Evolutionary conservation across 1,140 invertebrate genomes (phyloP).

Genomic region (Anoplophora glabripennis): DNA sequence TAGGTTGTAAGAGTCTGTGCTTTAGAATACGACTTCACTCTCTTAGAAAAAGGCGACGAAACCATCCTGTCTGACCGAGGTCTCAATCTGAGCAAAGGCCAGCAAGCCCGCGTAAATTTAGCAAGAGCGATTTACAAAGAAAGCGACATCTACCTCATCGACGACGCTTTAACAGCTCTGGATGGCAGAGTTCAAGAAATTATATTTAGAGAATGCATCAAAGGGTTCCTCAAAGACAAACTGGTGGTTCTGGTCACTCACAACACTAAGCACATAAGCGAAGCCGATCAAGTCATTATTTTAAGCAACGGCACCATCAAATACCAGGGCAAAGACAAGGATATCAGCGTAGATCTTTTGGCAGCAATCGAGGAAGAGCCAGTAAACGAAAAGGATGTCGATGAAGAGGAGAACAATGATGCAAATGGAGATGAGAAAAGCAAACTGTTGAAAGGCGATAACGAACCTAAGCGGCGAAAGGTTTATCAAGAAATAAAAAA

Average conservation of each 20-base stretch:
- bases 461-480: constrained; percentile 9
- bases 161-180: constrained; percentile 63
- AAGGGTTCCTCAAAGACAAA: constrained; percentile 66
- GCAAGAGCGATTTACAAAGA: constrained; percentile 78
- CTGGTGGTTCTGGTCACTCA: constrained; percentile 72
- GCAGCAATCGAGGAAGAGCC: constrained; percentile 21
- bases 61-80: constrained; percentile 83
- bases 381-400: constrained; percentile 22
- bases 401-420: constrained; percentile 19
- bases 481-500: constrained; percentile 36
- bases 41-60: constrained; percentile 66
- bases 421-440: constrained; percentile 10
- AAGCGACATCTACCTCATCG: constrained; percentile 74
- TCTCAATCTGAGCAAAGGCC: constrained; percentile 76
- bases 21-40: constrained; percentile 66
- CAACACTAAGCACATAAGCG: constrained; percentile 81
- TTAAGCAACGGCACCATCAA: constrained; percentile 61
- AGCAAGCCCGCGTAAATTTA: constrained; percentile 85
- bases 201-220: constrained; percentile 71
- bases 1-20: constrained; percentile 61
- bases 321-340: constrained; percentile 18
- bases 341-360: constrained; percentile 21
- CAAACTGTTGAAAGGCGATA: constrained; percentile 10
- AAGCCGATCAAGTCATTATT: constrained; percentile 67
- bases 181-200: constrained; percentile 77